Base-by-base conservation (phyloP, 2,113 vertebrate species). In the Mustela nigripes region DNA sequence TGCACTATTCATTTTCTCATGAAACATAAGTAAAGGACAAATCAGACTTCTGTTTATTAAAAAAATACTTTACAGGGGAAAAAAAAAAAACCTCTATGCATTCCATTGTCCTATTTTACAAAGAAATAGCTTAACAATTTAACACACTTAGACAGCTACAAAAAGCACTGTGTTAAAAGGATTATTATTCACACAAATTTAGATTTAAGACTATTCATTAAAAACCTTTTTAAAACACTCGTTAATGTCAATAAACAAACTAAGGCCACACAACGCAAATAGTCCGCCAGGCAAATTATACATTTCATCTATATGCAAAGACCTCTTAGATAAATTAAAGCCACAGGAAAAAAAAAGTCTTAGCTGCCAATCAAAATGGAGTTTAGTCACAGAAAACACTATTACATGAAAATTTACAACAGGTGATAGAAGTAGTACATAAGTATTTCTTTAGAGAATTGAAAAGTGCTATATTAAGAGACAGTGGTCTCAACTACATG, bases 1-100 rank as follows among this genome's bases (percentile, higher is more conserved):
- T 5, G 31, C 93, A 73, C 86, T 87, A 67, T 71, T 92, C 84
- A 97, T 83, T 97, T 89, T 83, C 53, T 96, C 69, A 80, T 89
- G 14, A 98, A 67, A 83, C 92, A 89, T 87, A 85, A 84, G 93
- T 98, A 98, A 98, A 98, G 99, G 98, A 98, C 98, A 98, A 99
- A 98, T 99, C 99, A 99, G 98, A 98, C 98, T 99, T 78, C 98
- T 98, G 98, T 99, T 99, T 99, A 99, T 99, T 99, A 99, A 99
- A 99, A 99, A 99, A 99, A 99, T 99, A 99, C 98, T 99, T 99
- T 99, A 99, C 99, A 99, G 98, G 98, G 96, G 92, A 10, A 99
- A 98, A 98, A 21, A 98, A 19, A 98, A 98, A 97, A 98, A 97
- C 96, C 92, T 99, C 98, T 99, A 98, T 99, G 99, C 98, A 99